Base-by-base conservation (phyloP, 2,888 invertebrate species). In the Didymodactylos carnosus region DNA sequence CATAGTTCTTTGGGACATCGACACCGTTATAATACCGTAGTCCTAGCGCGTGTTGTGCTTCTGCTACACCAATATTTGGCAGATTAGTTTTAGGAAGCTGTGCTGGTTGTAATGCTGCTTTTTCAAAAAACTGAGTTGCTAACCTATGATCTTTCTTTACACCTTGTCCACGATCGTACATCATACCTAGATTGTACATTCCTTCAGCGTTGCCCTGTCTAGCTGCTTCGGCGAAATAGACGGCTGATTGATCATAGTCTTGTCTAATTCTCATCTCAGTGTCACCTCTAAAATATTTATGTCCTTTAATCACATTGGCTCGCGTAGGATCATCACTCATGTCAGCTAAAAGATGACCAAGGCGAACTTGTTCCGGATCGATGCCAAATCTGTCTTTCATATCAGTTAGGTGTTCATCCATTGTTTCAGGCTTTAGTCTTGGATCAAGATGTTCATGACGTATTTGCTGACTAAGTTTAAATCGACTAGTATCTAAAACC, bases 191-290 rank as follows among this genome's bases (percentile, higher is more conserved):
- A 29, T 72, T 40, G 29, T 41, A 72, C 29, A 72, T 62, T 7
- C 27, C 72, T 35, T 62, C 62, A 13, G 72, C 53, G 41, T 62
- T 72, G 16, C 19, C 62, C n/a, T 53, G 39, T 5, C 40, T 40
- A 16, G 72, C 72, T 40, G 72, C 72, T 41, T 72, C 62, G 2
- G 35, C 27, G 41, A 29, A 72, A 62, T 72, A 62, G 14, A 27
- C 41, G 7, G 72, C 72, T 11, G 72, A 53, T 62, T 40, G 39
- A n/a, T 72, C 72, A 29, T 53, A 72, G 29, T 62, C 53, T 62
- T 62, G 53, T 62, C 62, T 41, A 62, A 16, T 39, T 0, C n/a
- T 40, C 43, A 19, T 25, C 4, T 53, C 51, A 19, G 40, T 53
- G 23, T 72, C 72, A 19, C 62, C 39, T 23, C 62, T 35, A 23